Conservation (phyloP, 2,797 vertebrate species). For the Protosalanx chinensis region DNA sequence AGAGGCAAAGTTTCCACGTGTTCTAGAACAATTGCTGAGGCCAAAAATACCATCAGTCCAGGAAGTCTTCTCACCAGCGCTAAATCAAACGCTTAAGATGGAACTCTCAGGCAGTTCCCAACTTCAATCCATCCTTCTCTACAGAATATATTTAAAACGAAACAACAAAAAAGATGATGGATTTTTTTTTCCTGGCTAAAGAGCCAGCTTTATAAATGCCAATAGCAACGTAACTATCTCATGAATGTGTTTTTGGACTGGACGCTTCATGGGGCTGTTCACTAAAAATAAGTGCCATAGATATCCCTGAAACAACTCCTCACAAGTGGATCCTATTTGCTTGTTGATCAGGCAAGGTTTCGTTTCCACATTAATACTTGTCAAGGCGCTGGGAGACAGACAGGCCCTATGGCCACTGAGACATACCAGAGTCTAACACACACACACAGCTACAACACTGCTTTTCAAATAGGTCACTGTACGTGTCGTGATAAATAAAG, state of each 20-base stretch:
- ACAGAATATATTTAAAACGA: not conserved
- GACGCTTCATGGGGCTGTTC: conserved; percentile 29
- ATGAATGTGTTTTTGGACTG: conserved; percentile 60
- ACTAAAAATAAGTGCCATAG: conserved; percentile 68
- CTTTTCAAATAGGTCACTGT: conserved; percentile 49
- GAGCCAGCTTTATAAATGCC: conserved; percentile 44
- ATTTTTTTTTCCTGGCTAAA: conserved; percentile 7
- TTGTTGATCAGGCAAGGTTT: conserved; percentile 54
- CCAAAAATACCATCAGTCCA: conserved; percentile 58
- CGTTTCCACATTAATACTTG: conserved; percentile 54
- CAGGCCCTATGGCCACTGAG: conserved; percentile 34
- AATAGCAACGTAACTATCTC: conserved; percentile 44
- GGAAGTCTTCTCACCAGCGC: conserved; percentile 43
- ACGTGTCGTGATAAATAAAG: conserved; percentile 47
- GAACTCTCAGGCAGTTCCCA: conserved; percentile 42
- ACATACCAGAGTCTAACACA: conserved; percentile 36
- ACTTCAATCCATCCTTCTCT: not conserved
- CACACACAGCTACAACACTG: conserved; percentile 36
- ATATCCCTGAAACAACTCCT: conserved; percentile 62
- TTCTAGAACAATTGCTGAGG: conserved; percentile 38
- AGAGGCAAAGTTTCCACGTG: conserved; percentile 55
- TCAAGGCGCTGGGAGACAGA: conserved; percentile 33
- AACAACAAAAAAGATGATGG: not conserved
- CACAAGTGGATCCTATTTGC: conserved; percentile 60
- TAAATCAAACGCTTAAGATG: conserved; percentile 60